Evolutionary conservation across 2,113 vertebrate species (phyloP).

Genomic region (Ifrita kowaldi): DNA sequence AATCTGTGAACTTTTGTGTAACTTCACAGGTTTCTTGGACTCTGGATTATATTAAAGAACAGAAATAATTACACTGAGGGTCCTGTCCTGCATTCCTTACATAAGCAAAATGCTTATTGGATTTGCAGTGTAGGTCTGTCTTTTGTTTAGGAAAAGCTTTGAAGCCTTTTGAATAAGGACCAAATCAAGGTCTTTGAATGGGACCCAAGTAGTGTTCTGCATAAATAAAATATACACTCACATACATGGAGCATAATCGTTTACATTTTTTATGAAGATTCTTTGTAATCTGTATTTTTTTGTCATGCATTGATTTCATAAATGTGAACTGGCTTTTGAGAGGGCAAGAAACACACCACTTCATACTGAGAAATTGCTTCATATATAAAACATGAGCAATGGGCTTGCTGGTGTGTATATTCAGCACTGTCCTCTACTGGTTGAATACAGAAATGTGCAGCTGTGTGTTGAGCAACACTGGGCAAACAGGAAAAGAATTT

Average conservation of each 20-base stretch:
- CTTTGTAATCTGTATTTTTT: not conserved
- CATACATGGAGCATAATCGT: not conserved
- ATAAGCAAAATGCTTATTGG: slow-evolving; percentile 38
- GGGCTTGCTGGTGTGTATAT: not conserved
- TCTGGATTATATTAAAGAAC: slow-evolving; percentile 35
- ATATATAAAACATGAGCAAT: not conserved
- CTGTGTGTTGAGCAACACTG: not conserved
- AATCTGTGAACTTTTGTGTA: not conserved
- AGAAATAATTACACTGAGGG: slow-evolving; percentile 25
- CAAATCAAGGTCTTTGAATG: not conserved
- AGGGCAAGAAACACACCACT: not conserved
- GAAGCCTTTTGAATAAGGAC: not conserved
- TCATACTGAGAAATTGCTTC: not conserved
- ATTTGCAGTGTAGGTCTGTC: slow-evolving; percentile 38
- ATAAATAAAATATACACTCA: not conserved
- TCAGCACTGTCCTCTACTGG: slow-evolving; percentile 43
- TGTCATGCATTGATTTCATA: not conserved
- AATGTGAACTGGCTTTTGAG: not conserved
- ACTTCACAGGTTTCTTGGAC: not conserved
- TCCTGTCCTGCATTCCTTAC: slow-evolving; percentile 43
- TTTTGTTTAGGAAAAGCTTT: slow-evolving; percentile 42
- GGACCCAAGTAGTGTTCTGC: not conserved
- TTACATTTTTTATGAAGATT: not conserved
- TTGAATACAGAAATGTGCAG: not conserved
- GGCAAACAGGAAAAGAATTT: not conserved